Conservation (phyloP, 2,113 vertebrate species). For the Passer domesticus region DNA sequence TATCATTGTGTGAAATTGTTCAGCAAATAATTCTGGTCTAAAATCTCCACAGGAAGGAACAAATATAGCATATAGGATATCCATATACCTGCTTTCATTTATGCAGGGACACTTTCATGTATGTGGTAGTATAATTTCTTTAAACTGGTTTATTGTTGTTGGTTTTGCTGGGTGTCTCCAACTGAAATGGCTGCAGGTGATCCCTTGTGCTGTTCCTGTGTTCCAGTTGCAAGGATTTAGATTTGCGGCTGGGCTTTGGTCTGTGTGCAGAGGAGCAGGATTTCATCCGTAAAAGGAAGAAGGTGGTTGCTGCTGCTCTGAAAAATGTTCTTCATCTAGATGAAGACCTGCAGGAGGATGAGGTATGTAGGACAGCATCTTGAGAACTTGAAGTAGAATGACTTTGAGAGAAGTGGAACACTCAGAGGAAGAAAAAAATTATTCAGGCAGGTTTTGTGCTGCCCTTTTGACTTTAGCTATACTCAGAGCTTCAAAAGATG, state of each 20-base stretch:
- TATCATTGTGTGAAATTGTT: neutral
- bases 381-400: neutral
- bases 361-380: constrained; percentile 61
- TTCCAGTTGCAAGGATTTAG: constrained; percentile 38
- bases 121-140: neutral
- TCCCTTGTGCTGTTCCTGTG: neutral
- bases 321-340: constrained; percentile 73
- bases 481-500: neutral
- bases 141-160: neutral
- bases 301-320: constrained; percentile 74
- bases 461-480: neutral
- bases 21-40: neutral
- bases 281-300: constrained; percentile 80
- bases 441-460: neutral
- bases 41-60: neutral
- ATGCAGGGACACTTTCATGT: fast-evolving
- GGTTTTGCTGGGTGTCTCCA: neutral
- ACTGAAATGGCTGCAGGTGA: neutral
- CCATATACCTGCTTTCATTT: neutral
- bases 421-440: neutral
- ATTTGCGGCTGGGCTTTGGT: constrained; percentile 77
- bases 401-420: neutral
- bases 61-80: neutral
- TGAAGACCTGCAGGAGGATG: constrained; percentile 66
- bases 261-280: constrained; percentile 75